phyloP scores from a whole-genome alignment of 2,888 invertebrate genomes.

The Euspilapteryx auroguttella region DNA sequence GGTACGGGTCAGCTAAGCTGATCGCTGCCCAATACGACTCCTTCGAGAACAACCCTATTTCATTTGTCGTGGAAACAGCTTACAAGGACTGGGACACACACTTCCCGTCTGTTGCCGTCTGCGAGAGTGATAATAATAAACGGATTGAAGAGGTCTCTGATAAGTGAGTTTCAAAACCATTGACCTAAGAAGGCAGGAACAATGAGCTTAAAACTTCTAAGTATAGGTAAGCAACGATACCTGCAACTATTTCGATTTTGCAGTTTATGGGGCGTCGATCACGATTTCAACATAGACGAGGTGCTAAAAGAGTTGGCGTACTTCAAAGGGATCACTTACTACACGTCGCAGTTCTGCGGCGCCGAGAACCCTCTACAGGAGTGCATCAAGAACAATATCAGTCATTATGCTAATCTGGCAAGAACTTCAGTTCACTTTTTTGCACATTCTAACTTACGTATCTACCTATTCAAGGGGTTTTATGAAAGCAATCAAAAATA shows the following conservation, averaged over 20 bases:
- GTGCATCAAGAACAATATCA: slow-evolving; percentile 64
- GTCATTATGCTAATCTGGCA: slow-evolving; percentile 62
- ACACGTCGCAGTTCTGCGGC: slow-evolving; percentile 68
- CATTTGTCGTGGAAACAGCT: slow-evolving; percentile 76
- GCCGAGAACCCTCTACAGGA: slow-evolving; percentile 46
- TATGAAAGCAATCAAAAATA: too few species aligned
- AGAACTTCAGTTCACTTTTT: slow-evolving; percentile 10
- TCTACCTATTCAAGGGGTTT: too few species aligned
- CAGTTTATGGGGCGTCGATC: slow-evolving; percentile 69
- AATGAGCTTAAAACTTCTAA: too few species aligned
- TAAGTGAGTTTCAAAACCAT: slow-evolving; percentile 58
- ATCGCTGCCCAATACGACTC: slow-evolving; percentile 63
- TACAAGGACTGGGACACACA: slow-evolving; percentile 75
- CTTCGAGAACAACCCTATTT: slow-evolving; percentile 72
- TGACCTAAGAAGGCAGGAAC: too few species aligned
- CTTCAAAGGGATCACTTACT: slow-evolving; percentile 71
- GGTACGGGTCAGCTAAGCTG: slow-evolving; percentile 62
- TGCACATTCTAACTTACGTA: too few species aligned
- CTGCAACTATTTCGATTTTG: too few species aligned
- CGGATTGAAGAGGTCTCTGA: slow-evolving; percentile 68
- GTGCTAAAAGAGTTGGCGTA: slow-evolving; percentile 71
- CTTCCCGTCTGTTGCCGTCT: slow-evolving; percentile 73
- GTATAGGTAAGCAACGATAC: too few species aligned
- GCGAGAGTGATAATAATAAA: slow-evolving; percentile 70
- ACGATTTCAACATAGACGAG: slow-evolving; percentile 75